phyloP scores from a whole-genome alignment of 2,797 vertebrate genomes.

The Etheostoma perlongum region DNA sequence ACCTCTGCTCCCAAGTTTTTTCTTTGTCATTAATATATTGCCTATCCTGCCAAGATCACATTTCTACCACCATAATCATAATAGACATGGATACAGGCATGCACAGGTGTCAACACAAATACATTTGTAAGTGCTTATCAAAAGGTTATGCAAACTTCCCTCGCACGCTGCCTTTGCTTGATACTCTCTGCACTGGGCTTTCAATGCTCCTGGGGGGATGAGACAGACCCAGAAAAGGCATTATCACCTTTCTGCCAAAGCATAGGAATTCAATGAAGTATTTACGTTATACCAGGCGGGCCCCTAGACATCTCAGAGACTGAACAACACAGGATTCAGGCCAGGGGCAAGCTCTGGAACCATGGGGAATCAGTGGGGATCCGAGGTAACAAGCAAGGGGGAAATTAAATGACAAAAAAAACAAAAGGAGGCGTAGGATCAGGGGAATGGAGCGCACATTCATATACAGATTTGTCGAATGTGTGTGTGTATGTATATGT shows the following conservation, averaged over 20 bases:
- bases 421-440: constrained; percentile 62
- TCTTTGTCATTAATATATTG: neutral
- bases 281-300: constrained; percentile 72
- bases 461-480: constrained; percentile 40
- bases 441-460: constrained; percentile 53
- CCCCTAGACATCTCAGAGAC: constrained; percentile 63
- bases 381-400: constrained; percentile 67
- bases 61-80: neutral
- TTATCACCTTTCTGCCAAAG: constrained; percentile 83
- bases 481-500: constrained; percentile 28
- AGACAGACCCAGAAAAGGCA: constrained; percentile 74
- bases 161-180: constrained; percentile 41
- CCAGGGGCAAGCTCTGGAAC: constrained; percentile 65
- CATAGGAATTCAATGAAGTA: constrained; percentile 79
- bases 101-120: neutral
- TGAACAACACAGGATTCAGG: constrained; percentile 63
- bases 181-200: constrained; percentile 47
- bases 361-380: constrained; percentile 57
- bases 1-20: neutral
- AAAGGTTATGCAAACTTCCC: constrained; percentile 63
- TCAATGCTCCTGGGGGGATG: constrained; percentile 66
- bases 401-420: constrained; percentile 78
- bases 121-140: constrained; percentile 31
- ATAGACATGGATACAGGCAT: neutral
- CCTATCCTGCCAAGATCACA: neutral